phyloP scores from a whole-genome alignment of 2,888 invertebrate species.

The Scaptomyza reducta region DNA sequence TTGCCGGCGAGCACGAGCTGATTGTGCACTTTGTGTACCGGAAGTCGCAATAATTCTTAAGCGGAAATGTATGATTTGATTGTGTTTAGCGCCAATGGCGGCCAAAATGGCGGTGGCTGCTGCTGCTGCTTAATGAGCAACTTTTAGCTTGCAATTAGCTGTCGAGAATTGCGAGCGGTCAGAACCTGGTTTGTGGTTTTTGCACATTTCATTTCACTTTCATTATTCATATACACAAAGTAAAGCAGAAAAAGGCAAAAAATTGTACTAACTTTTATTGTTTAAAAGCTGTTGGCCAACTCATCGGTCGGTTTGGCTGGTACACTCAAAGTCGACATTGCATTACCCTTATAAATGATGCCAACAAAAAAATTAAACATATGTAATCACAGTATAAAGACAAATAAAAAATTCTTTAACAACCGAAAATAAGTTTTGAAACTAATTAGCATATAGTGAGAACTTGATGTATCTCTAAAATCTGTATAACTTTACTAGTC shows the following conservation, averaged over 20 bases:
- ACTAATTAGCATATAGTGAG: not conserved
- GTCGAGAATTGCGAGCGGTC: conserved; percentile 13
- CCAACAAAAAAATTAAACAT: not conserved
- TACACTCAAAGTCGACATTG: conserved; percentile 10
- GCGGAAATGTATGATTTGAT: conserved; percentile 73
- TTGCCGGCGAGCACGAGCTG: conserved; percentile 37
- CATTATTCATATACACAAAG: conserved; percentile 47
- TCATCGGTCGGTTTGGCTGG: not conserved
- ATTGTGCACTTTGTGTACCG: conserved; percentile 53
- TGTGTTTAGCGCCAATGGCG: conserved; percentile 58
- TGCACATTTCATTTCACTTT: conserved; percentile 55
- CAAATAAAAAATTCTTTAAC: not conserved
- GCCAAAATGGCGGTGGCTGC: not conserved
- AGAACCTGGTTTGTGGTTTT: conserved; percentile 38
- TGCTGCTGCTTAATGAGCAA: conserved; percentile 62
- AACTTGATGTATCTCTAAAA: not conserved
- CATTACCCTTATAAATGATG: conserved; percentile 20
- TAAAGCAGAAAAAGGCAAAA: conserved; percentile 13
- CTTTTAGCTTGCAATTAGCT: conserved; percentile 72
- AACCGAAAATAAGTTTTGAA: not conserved
- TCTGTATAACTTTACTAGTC: not conserved
- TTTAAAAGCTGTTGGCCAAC: conserved; percentile 36
- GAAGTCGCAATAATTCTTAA: conserved; percentile 69
- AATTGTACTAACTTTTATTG: conserved; percentile 67
- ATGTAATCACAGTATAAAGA: not conserved